phyloP scores from a whole-genome alignment of 2,888 invertebrate species.

The Heliconius charithonia region DNA sequence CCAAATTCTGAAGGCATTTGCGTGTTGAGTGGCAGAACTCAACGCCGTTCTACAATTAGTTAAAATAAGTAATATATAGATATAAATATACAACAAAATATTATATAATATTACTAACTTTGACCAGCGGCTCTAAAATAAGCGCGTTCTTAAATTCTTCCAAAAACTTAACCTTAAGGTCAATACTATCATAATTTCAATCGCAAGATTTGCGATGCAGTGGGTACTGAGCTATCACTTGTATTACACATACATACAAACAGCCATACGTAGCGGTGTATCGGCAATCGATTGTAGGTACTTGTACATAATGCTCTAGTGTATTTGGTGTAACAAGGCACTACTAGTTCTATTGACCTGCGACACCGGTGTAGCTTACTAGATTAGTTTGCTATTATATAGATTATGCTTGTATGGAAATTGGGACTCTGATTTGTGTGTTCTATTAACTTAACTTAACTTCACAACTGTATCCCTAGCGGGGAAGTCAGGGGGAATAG shows the following conservation, averaged over 20 bases:
- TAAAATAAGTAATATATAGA: no score
- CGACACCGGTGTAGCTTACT: conserved; percentile 14
- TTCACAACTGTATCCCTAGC: no score
- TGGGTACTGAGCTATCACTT: background rate
- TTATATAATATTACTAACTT: no score
- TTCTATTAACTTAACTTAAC: no score
- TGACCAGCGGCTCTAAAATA: no score
- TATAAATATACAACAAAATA: no score
- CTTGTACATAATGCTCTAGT: conserved; percentile 12
- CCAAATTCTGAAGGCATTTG: no score
- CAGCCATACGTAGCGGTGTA: background rate
- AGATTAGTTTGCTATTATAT: conserved; percentile 7
- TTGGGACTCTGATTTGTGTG: background rate
- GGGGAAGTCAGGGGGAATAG: no score
- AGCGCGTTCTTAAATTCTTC: no score
- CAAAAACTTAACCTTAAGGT: no score
- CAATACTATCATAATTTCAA: background rate
- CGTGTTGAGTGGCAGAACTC: no score
- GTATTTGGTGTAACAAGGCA: conserved; percentile 21
- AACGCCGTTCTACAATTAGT: no score
- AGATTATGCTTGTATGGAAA: background rate
- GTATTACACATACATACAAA: background rate
- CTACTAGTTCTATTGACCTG: conserved; percentile 18
- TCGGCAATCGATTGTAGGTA: background rate
- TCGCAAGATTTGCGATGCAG: background rate